A percentile compares a stretch with the other conserved stretches of the same genome.
These are phyloP conservation scores for Anisognathus igniventris DNA, from an alignment of 2,797 vertebrate genomes.

Conservation along the genomic window DNA sequence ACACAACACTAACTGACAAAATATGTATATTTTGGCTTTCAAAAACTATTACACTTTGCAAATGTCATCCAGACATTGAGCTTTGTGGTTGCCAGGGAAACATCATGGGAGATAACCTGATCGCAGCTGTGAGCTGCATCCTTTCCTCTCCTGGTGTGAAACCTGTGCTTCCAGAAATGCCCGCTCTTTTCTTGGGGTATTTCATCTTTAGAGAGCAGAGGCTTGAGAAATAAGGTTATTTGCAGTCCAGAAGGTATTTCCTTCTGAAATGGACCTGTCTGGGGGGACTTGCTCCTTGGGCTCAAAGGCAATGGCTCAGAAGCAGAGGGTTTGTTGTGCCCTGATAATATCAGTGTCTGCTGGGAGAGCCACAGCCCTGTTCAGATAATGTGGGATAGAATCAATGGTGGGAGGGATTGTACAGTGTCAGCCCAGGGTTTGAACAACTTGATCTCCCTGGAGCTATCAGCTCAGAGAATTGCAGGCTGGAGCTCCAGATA, in stretches of 20 bases:
- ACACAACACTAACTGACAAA: conserved; percentile 32
- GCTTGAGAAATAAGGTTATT: neutral
- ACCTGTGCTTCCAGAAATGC: neutral
- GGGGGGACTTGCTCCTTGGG: neutral
- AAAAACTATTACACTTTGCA: conserved; percentile 47
- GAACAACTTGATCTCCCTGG: neutral
- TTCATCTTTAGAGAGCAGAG: neutral
- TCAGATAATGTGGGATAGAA: neutral
- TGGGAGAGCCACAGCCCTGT: neutral
- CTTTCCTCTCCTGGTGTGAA: neutral
- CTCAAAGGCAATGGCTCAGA: neutral
- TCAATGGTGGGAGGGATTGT: neutral
- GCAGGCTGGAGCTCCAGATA: neutral
- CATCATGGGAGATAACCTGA: conserved; percentile 23
- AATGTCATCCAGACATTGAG: conserved; percentile 49
- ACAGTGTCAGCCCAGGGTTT: neutral
- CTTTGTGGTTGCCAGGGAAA: conserved; percentile 57
- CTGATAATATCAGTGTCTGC: neutral
- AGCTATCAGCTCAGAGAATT: neutral
- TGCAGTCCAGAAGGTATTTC: neutral
- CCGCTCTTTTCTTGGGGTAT: neutral
- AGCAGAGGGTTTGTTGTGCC: neutral
- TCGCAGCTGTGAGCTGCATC: neutral
- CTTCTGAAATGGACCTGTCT: neutral
- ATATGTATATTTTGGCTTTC: conserved; percentile 57